Evolutionary conservation across 2,113 vertebrate genomes (phyloP).

Genomic region (Chaetodon trifascialis): DNA sequence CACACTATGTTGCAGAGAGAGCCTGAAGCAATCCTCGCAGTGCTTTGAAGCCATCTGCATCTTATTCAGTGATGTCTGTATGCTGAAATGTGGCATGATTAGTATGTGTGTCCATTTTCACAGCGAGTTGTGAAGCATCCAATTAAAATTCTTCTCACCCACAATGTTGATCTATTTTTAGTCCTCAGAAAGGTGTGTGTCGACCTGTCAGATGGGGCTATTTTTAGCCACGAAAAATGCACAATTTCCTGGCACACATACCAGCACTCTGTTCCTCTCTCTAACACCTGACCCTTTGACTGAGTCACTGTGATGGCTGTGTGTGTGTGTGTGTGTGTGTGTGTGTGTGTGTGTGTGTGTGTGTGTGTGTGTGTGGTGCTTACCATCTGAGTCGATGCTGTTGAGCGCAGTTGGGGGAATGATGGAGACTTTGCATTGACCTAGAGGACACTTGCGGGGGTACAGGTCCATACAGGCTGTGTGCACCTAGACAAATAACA

Average conservation of each 20-base stretch:
- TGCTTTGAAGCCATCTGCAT: constrained; percentile 1
- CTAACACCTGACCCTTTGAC: background rate
- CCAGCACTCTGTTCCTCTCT: background rate
- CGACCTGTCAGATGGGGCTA: constrained; percentile 28
- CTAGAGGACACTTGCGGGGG: constrained; percentile 95
- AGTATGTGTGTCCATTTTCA: constrained; percentile 13
- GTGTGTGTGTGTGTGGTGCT: constrained; percentile 51
- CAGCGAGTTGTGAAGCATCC: background rate
- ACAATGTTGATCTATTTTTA: constrained; percentile 37
- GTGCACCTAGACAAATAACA: constrained; percentile 88
- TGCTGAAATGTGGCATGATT: background rate
- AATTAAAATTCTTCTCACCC: constrained; percentile 17
- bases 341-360: background rate
- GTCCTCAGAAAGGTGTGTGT: constrained; percentile 22
- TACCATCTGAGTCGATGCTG: constrained; percentile 99
- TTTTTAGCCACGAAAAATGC: constrained; percentile 42
- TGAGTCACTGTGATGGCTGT: background rate
- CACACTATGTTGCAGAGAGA: background rate
- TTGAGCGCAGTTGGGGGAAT: constrained; percentile 98
- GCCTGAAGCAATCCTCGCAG: constrained; percentile 13
- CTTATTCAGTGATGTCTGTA: background rate
- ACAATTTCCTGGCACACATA: constrained; percentile 29
- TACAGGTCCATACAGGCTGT: constrained; percentile 96
- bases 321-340: background rate
- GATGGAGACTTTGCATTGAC: constrained; percentile 98